Evolutionary conservation across 1,140 invertebrate species (phyloP).

Genomic region (Drosophila burlai): DNA sequence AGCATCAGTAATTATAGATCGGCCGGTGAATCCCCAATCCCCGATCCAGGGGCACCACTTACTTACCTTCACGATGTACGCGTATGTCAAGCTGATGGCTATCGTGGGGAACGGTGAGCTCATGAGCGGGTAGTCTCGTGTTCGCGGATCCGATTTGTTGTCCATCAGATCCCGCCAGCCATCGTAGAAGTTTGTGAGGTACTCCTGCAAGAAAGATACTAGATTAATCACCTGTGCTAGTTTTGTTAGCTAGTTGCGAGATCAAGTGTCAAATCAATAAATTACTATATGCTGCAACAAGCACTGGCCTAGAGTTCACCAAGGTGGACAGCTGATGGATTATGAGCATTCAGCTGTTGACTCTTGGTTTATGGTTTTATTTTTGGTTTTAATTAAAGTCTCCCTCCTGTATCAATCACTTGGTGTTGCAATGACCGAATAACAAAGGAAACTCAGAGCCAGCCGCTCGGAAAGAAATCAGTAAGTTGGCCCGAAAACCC

Average conservation of each 20-base stretch:
- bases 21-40: constrained; percentile 17
- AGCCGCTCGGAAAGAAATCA: constrained; percentile 36
- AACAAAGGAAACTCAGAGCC: constrained; percentile 26
- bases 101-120: constrained; percentile 92
- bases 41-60: constrained; percentile 9
- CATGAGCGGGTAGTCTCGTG: constrained; percentile 94
- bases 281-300: constrained; percentile 52
- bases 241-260: constrained; percentile 10
- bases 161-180: constrained; percentile 90
- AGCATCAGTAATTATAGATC: constrained; percentile 43
- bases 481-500: background rate
- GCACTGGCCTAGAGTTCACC: constrained; percentile 18
- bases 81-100: constrained; percentile 91
- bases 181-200: constrained; percentile 86
- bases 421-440: constrained; percentile 50
- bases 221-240: constrained; percentile 36
- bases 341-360: constrained; percentile 7
- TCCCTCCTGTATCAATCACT: constrained; percentile 20
- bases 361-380: background rate
- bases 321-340: constrained; percentile 42
- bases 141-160: constrained; percentile 92
- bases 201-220: constrained; percentile 61
- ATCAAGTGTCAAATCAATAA: constrained; percentile 76
- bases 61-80: constrained; percentile 91
- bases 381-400: constrained; percentile 52